phyloP scores from a whole-genome alignment of 1,140 invertebrate species.

The Adelges cooleyi region DNA sequence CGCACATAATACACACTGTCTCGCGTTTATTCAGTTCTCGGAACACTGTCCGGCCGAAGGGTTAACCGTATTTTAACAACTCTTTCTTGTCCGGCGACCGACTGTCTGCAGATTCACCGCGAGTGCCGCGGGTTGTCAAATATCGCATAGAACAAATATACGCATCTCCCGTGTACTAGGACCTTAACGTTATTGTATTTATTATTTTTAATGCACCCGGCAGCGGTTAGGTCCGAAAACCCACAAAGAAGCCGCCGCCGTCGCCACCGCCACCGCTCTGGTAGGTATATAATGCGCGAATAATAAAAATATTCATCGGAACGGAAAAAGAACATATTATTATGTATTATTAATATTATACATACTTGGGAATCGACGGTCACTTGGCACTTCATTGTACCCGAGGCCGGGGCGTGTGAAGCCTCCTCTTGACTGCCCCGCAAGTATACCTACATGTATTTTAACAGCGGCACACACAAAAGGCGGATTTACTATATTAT shows the following conservation, averaged over 20 bases:
- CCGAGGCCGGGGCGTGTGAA: not conserved
- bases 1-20: no score
- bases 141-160: no score
- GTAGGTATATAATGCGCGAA: not conserved
- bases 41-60: not conserved
- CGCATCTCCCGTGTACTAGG: not conserved
- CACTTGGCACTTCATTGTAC: slow-evolving; percentile 19
- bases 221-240: not conserved
- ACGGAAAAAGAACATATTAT: slow-evolving; percentile 16
- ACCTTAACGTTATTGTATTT: not conserved
- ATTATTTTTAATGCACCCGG: slow-evolving; percentile 25
- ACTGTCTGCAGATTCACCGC: not conserved
- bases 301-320: slow-evolving; percentile 4
- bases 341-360: no score
- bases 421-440: slow-evolving; percentile 17
- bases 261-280: no score
- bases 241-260: slow-evolving; percentile 17
- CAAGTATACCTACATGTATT: not conserved
- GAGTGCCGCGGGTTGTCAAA: not conserved
- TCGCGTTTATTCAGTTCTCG: not conserved
- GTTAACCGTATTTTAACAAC: not conserved
- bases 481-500: slow-evolving; percentile 22
- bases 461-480: slow-evolving; percentile 1
- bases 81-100: slow-evolving; percentile 2
- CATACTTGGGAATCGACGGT: no score